Percentiles rank a stretch among this genome's conserved stretches.
Evolutionary conservation across 92 coral and sea anemone species (phyloP).

Genomic region (Pocillopora grandis): DNA sequence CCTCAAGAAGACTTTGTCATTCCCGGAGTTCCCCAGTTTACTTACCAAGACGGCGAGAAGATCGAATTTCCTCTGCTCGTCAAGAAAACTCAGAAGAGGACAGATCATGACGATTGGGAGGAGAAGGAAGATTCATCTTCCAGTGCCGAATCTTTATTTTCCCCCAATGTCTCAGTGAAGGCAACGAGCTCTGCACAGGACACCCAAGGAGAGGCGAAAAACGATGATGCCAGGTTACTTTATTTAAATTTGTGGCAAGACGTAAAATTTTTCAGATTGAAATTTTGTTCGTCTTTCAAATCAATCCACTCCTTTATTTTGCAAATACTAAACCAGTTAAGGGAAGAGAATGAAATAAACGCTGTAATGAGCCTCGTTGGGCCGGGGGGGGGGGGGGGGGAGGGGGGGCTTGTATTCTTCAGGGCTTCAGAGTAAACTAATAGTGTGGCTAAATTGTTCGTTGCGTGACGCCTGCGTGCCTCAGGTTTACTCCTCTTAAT

Average conservation of each 20-base stretch:
- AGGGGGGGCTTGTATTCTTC: too few relatives aligned
- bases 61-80: constrained; percentile 79
- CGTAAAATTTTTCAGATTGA: not conserved
- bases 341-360: too few relatives aligned
- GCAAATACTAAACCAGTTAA: too few relatives aligned
- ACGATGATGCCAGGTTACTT: constrained; percentile 24
- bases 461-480: too few relatives aligned
- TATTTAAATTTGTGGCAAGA: not conserved
- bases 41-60: constrained; percentile 63
- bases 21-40: constrained; percentile 89
- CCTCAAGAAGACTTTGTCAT: constrained; percentile 60
- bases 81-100: constrained; percentile 58
- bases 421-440: too few relatives aligned
- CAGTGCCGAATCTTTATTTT: constrained; percentile 52
- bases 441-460: too few relatives aligned
- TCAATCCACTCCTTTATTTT: too few relatives aligned
- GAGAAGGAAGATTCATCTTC: constrained; percentile 68
- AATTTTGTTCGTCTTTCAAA: not conserved
- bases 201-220: constrained; percentile 12
- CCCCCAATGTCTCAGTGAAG: constrained; percentile 22
- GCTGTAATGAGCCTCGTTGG: too few relatives aligned
- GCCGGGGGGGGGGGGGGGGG: too few relatives aligned
- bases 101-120: constrained; percentile 36
- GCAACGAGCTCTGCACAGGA: constrained; percentile 31
- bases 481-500: too few relatives aligned